Percentiles rank a stretch among this genome's conserved stretches.
These are phyloP conservation scores for Pygoscelis adeliae DNA, from an alignment of 2,113 vertebrate species.

Conservation along the genomic window DNA sequence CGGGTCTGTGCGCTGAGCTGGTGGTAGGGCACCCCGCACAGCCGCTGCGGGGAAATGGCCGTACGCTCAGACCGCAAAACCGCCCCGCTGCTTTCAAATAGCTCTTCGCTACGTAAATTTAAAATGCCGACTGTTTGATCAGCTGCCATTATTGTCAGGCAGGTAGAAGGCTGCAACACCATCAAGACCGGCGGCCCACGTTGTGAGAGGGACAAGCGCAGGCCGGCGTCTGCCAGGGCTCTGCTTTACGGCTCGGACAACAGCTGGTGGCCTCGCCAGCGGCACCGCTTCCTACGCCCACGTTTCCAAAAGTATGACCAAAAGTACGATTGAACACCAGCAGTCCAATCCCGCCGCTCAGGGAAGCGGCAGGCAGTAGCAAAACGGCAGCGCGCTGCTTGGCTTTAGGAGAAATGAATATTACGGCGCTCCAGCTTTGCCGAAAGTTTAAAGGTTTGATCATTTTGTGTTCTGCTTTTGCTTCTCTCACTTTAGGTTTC, in stretches of 20 bases:
- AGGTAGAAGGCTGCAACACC: not conserved
- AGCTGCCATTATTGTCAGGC: not conserved
- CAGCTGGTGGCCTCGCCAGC: not conserved
- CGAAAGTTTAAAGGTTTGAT: not conserved
- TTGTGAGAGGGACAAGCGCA: not conserved
- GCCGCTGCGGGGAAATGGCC: not conserved
- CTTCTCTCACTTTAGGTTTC: not conserved
- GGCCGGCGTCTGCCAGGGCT: not conserved
- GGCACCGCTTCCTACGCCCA: not conserved
- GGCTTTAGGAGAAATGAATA: not conserved
- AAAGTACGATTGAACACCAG: not conserved
- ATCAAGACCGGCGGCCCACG: not conserved
- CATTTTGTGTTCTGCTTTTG: not conserved
- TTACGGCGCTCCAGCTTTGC: not conserved
- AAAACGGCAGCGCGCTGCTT: not conserved
- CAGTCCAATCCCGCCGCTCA: not conserved
- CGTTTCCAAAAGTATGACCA: not conserved
- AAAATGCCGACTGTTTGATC: not conserved
- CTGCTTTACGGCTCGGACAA: not conserved
- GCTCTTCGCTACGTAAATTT: not conserved
- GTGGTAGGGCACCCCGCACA: not conserved
- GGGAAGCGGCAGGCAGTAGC: not conserved
- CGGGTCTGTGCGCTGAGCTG: accelerated
- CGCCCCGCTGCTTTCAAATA: not conserved
- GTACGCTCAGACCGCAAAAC: not conserved